Evolutionary conservation across 2,113 vertebrate species (phyloP), one percentile per base, ranked within the genome.

Genomic region (Thomomys bottae): DNA sequence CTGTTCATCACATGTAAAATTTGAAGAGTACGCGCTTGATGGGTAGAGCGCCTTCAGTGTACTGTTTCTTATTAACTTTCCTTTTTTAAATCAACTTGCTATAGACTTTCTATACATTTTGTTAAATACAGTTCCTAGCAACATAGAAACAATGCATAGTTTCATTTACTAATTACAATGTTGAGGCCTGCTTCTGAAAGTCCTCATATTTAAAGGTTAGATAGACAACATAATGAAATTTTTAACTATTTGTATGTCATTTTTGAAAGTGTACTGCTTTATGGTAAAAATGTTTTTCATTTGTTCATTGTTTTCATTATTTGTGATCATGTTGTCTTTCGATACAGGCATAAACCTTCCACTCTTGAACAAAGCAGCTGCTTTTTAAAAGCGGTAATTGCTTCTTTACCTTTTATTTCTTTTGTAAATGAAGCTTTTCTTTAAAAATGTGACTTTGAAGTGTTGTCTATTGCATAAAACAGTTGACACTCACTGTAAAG

Each of bases 321-420:
- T 98, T 98, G 98, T 99, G 98, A 99, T 98, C 98, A 98, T 99
- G 98, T 98, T 99, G 98, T 99, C 98, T 99, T 98, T 99, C 98
- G 98, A 99, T 98, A 98, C 98, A 99, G 98, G 98, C 98, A 98
- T 98, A 98, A 98, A 98, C 98, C 98, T 98, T 98, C 98, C 98
- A 98, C 98, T 98, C 98, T 99, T 99, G 98, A 98, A 98, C 98
- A 98, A 98, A 99, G 98, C 98, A 98, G 98, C 98, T 99, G 98
- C 98, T 99, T 99, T 98, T 98, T 99, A 98, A 98, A 98, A 99
- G 98, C 98, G 98, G 98, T 99, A 99, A 99, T 99, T 99, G 98
- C 98, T 98, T 99, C 98, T 99, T 99, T 99, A 99, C 98, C 98
- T 99, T 99, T 98, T 98, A 98, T 98, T 98, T 98, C 98, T 98